Evolutionary conservation across 2,888 invertebrate genomes (phyloP).

Genomic region (Clitarchus hookeri): DNA sequence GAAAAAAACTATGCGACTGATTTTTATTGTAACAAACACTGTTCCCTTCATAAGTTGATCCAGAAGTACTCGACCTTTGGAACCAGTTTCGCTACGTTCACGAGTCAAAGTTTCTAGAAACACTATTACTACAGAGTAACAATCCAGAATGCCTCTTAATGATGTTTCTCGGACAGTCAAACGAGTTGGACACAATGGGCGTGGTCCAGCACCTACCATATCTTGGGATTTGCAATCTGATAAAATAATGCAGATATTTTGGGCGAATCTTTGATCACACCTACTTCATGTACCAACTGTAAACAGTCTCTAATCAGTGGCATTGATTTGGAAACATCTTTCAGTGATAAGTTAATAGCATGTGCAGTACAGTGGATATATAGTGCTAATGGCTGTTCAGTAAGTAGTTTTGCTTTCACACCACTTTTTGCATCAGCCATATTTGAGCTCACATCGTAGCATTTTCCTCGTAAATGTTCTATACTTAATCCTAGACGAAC

Average conservation of each 20-base stretch:
- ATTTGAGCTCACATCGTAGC: not conserved
- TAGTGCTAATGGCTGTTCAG: not conserved
- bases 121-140: not conserved
- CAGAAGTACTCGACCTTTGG: too few species aligned
- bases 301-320: not conserved
- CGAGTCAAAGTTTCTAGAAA: too few species aligned
- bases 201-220: not conserved
- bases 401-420: not conserved
- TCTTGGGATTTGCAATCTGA: too few species aligned
- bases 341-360: too few species aligned
- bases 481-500: too few species aligned
- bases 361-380: not conserved
- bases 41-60: too few species aligned
- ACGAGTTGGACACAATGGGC: constrained; percentile 17
- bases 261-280: not conserved
- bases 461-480: not conserved
- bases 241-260: not conserved
- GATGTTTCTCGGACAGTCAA: not conserved
- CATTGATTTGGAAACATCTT: too few species aligned
- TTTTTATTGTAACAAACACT: too few species aligned
- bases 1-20: too few species aligned
- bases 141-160: not conserved
- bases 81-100: too few species aligned
- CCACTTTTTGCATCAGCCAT: constrained; percentile 1
- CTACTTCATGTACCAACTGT: not conserved